These are phyloP conservation scores for Mesoligia furuncula DNA, from an alignment of 2,888 invertebrate species.

Conservation along the genomic window DNA sequence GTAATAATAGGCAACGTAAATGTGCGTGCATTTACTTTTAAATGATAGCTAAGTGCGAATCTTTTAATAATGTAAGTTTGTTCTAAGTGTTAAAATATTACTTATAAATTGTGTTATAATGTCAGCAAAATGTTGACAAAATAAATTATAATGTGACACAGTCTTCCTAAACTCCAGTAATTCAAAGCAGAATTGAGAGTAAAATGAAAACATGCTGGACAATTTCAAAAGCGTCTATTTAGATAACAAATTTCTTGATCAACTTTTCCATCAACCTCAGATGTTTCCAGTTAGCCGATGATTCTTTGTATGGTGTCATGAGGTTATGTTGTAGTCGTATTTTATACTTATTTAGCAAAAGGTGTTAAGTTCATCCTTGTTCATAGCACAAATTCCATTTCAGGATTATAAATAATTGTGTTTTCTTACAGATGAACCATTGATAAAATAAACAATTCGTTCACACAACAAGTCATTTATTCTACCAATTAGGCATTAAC, in stretches of 20 bases:
- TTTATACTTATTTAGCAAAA: not conserved
- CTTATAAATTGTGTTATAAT: not conserved
- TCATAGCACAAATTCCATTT: not conserved
- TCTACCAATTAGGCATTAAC: not conserved
- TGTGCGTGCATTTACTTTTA: not conserved
- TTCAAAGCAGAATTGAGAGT: not conserved
- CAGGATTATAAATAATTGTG: not conserved
- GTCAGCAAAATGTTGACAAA: not conserved
- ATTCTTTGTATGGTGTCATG: not conserved
- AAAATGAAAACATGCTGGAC: not conserved
- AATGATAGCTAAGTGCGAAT: not conserved
- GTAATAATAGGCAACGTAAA: slow-evolving; percentile 3
- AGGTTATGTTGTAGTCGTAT: not conserved
- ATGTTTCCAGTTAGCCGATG: not conserved
- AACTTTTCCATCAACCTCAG: not conserved
- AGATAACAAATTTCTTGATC: not conserved
- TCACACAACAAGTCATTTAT: not conserved
- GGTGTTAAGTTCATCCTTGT: too few species aligned
- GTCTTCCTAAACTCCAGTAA: not conserved
- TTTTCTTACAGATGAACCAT: not conserved
- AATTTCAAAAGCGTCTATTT: not conserved
- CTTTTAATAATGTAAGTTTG: not conserved
- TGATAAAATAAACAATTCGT: not conserved
- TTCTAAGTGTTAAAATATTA: not conserved
- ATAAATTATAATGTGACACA: not conserved